Evolutionary conservation across 2,888 invertebrate genomes (phyloP), one percentile per base, ranked within the genome.

Genomic region (Agrochola macilenta): DNA sequence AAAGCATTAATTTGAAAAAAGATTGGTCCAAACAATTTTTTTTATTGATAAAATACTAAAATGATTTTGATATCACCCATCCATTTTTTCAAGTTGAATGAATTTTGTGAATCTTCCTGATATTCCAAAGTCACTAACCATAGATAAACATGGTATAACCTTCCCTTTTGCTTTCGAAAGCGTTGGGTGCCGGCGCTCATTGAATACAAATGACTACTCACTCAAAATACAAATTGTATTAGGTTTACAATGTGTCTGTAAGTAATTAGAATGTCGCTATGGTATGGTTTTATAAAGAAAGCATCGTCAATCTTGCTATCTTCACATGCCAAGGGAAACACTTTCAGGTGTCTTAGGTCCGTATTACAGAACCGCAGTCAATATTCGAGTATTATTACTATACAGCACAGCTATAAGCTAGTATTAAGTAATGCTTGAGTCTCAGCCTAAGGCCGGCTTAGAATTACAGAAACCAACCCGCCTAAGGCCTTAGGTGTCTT

Each of bases 161-260:
- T 60, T 74, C 17, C 88, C 83, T 46, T 71, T 81, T 83, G 82
- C 85, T 91, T 93, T 92, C 92, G 92, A 93, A 93, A 93, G 93
- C 77, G 57, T 63, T 84, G 86, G 90, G 92, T 89, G 90, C 89
- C 76, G 68, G 64, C 75, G 63, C 80, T 81, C 74, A 87, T 86
- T 88, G 88, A 88, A 89, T 89, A 83, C 84, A 81, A 89, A 90
- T 79, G 52, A 79, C 64, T 71, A 72, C 60, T 68, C 14, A 58
- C 57, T 65, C 43, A 63, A 20, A 46, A 54, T 63, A 73, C 49
- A 49, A 82, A 69, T 69, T 69, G 20, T 71, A 58, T 64, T 65
- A 60, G 23, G 4, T 58, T 60, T 39, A 61, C 64, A 73, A 69
- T 46, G 26, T 79, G 60, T 57, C 5, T 69, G 17, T 17, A 23